phyloP scores from a whole-genome alignment of 2,797 vertebrate genomes.

The Enteromius radiatus region DNA sequence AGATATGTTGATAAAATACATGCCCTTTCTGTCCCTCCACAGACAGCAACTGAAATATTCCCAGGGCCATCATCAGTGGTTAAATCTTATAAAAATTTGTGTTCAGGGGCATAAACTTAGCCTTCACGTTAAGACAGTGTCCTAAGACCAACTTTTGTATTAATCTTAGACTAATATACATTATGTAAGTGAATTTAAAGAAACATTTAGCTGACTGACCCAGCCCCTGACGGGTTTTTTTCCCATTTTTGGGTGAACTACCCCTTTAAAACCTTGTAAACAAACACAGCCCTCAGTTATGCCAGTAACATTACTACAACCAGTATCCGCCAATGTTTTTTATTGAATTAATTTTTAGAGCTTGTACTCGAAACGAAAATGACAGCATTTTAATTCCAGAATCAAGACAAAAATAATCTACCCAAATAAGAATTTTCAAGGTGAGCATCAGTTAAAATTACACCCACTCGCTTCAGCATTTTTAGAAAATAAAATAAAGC shows the following conservation, averaged over 20 bases:
- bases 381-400: conserved; percentile 74
- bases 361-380: conserved; percentile 64
- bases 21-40: too few relatives aligned
- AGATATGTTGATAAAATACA: too few relatives aligned
- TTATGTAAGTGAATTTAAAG: too few relatives aligned
- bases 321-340: background rate
- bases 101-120: too few relatives aligned
- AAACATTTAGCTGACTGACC: too few relatives aligned
- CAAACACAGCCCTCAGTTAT: background rate
- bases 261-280: background rate
- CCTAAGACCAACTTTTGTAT: too few relatives aligned
- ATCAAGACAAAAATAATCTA: conserved; percentile 82
- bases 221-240: too few relatives aligned
- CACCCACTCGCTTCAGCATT: background rate
- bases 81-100: too few relatives aligned
- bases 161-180: too few relatives aligned
- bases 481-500: conserved; percentile 43
- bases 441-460: conserved; percentile 33
- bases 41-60: too few relatives aligned
- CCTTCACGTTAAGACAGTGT: too few relatives aligned
- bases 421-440: conserved; percentile 74
- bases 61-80: too few relatives aligned
- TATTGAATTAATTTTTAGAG: conserved; percentile 33
- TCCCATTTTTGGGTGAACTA: background rate
- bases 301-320: background rate